These are phyloP conservation scores for Leptopilina clavipes DNA, from an alignment of 1,140 invertebrate genomes.

Conservation along the genomic window DNA sequence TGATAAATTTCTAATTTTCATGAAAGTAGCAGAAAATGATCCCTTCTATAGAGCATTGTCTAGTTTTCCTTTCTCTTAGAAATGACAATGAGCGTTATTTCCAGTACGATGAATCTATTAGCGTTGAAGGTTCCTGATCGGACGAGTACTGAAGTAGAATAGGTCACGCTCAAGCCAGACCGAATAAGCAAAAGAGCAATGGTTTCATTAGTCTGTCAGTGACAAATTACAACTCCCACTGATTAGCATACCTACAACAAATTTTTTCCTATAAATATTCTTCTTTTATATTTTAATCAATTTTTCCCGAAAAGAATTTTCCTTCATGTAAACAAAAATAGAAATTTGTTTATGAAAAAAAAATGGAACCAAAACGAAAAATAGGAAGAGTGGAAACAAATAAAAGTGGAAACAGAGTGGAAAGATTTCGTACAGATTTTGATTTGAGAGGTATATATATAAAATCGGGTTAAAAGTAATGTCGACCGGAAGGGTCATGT, in stretches of 20 bases:
- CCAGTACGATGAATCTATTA: conserved; percentile 13
- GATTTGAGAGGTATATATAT: too few species aligned
- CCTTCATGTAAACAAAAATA: too few species aligned
- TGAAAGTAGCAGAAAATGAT: neutral
- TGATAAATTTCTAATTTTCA: neutral
- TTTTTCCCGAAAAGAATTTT: too few species aligned
- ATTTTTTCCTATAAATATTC: too few species aligned
- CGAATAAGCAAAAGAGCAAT: neutral
- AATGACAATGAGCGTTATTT: conserved; percentile 30
- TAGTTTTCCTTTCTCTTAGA: conserved; percentile 18
- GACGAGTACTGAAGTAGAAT: conserved; percentile 9
- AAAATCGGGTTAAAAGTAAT: conserved; percentile 1
- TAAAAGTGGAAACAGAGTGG: too few species aligned
- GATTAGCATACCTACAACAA: too few species aligned
- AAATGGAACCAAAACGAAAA: neutral
- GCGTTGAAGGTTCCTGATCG: neutral
- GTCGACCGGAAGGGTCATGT: neutral
- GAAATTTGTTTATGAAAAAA: neutral
- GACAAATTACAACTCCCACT: too few species aligned
- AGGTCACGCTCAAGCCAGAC: conserved; percentile 24
- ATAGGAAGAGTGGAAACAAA: neutral
- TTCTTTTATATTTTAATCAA: too few species aligned
- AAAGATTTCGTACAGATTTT: too few species aligned
- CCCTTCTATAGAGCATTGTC: neutral
- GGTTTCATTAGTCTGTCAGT: neutral